Evolutionary conservation across 2,797 vertebrate genomes (phyloP).

Genomic region (Sandelia bainsii): DNA sequence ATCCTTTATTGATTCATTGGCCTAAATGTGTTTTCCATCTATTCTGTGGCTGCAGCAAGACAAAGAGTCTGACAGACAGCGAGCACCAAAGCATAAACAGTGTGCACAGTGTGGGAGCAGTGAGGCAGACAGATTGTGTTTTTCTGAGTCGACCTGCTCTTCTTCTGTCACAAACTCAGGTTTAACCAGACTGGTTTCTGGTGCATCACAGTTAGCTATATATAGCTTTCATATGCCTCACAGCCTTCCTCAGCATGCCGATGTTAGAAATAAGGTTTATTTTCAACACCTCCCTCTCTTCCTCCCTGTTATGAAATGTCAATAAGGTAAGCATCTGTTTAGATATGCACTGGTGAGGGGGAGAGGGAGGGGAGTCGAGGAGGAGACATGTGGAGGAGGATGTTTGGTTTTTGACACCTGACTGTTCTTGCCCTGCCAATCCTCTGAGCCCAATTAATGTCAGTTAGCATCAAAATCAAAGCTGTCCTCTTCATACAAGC

Average conservation of each 20-base stretch:
- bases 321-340: slow-evolving; percentile 60
- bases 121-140: slow-evolving; percentile 43
- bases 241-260: slow-evolving; percentile 33
- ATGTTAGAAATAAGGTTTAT: slow-evolving; percentile 32
- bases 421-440: slow-evolving; percentile 28
- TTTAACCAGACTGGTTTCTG: slow-evolving; percentile 40
- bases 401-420: slow-evolving; percentile 40
- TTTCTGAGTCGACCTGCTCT: slow-evolving; percentile 50
- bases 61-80: not conserved
- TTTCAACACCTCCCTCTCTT: slow-evolving; percentile 5
- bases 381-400: slow-evolving; percentile 23
- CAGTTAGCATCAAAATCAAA: slow-evolving; percentile 34
- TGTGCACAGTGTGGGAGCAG: slow-evolving; percentile 4
- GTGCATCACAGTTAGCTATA: slow-evolving; percentile 68
- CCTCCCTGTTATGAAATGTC: slow-evolving; percentile 62
- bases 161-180: slow-evolving; percentile 39
- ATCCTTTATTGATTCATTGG: slow-evolving; percentile 43
- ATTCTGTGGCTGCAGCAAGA: slow-evolving; percentile 22
- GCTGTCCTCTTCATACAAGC: not conserved
- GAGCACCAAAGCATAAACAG: slow-evolving; percentile 40
- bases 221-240: slow-evolving; percentile 58
- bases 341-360: slow-evolving; percentile 35
- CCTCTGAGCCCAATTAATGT: slow-evolving; percentile 61
- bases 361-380: not conserved
- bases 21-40: slow-evolving; percentile 22